Conservation (phyloP, 2,113 vertebrate genomes). For the Albula glossodonta region DNA sequence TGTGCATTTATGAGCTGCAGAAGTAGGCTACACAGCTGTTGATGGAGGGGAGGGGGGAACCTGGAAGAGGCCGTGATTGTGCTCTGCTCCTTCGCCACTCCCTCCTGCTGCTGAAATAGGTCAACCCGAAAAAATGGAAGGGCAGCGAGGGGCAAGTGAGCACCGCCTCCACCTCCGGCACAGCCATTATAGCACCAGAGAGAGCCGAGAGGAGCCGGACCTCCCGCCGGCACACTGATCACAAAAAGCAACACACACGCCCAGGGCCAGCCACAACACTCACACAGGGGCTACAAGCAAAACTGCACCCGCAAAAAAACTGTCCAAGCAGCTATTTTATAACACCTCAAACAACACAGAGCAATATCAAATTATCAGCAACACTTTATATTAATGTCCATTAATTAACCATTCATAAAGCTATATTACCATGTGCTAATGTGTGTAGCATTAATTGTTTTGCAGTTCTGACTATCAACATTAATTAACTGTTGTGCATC, state of each 20-base stretch:
- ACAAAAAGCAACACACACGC: neutral
- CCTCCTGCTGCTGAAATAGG: conserved; percentile 74
- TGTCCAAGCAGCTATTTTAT: neutral
- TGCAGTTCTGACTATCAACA: neutral
- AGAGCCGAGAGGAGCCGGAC: neutral
- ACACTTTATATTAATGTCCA: neutral
- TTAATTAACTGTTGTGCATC: neutral
- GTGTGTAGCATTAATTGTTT: neutral
- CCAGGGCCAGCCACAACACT: neutral
- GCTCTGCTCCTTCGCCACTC: conserved; percentile 25
- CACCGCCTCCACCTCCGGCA: neutral
- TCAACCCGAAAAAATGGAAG: conserved; percentile 77
- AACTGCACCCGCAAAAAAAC: neutral
- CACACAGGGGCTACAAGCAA: neutral
- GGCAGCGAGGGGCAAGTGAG: conserved; percentile 53
- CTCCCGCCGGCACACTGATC: neutral
- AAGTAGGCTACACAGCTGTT: neutral
- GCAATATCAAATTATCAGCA: neutral
- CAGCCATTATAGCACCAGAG: neutral
- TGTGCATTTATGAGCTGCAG: neutral
- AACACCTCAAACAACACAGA: neutral
- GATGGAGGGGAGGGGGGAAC: neutral
- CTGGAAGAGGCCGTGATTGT: neutral
- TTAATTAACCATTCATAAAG: neutral
- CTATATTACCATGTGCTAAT: neutral